These are phyloP conservation scores for Astropecten irregularis DNA, from an alignment of 53 echinoderm and acorn worm genomes.

Conservation along the genomic window DNA sequence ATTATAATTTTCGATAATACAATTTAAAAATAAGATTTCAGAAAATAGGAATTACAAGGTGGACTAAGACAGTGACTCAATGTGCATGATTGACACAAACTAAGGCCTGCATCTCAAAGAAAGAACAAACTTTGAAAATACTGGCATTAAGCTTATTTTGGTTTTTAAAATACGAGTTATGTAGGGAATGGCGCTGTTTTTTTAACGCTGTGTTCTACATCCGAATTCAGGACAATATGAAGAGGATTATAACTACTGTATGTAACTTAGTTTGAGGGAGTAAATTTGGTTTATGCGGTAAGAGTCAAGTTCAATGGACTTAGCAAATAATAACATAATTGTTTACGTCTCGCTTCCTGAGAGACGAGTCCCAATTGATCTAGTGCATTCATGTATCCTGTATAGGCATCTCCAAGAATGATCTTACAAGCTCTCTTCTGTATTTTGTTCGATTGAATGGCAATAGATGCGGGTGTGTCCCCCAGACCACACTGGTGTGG, in stretches of 20 bases:
- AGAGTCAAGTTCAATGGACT: no score
- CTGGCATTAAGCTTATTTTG: no score
- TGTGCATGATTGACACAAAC: no score
- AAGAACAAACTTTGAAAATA: no score
- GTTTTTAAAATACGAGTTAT: not conserved
- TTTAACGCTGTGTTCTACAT: no score
- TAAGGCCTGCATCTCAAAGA: no score
- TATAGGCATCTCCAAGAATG: conserved; percentile 6
- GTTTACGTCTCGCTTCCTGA: not conserved
- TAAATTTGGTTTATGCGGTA: not conserved
- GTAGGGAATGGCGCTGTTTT: not conserved
- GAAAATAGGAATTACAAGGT: no score
- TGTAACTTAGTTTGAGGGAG: conserved; percentile 16
- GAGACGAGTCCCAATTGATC: not conserved
- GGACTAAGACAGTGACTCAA: no score
- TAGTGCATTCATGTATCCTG: not conserved
- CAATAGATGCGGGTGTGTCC: conserved; percentile 18
- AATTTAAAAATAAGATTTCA: no score
- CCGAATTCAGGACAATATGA: not conserved
- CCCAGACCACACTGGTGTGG: conserved; percentile 20
- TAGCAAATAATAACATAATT: no score
- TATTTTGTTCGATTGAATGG: not conserved
- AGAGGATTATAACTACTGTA: not conserved
- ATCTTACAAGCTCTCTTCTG: conserved; percentile 34
- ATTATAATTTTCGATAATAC: no score